Percentiles rank a stretch among this genome's conserved stretches.
Conservation (phyloP, 2,888 invertebrate species). For the Leucozona laternaria region DNA sequence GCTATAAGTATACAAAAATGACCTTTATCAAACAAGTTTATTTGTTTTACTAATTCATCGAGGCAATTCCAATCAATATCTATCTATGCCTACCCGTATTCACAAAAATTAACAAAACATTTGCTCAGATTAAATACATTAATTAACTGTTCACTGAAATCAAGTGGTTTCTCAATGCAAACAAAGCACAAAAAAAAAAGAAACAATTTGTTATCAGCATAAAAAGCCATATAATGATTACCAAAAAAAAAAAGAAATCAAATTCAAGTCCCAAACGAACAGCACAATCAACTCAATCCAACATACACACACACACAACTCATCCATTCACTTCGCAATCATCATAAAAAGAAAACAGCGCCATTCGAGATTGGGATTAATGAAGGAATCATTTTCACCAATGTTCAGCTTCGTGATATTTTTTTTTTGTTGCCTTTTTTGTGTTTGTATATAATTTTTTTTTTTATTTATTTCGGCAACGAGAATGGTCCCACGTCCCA, state of each 20-base stretch:
- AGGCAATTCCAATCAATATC: neutral
- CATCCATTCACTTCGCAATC: constrained; percentile 46
- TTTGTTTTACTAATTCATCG: neutral
- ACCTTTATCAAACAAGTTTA: constrained; percentile 10
- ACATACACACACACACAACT: constrained; percentile 19
- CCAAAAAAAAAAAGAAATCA: constrained; percentile 15
- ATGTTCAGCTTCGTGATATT: constrained; percentile 57
- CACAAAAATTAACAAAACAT: constrained; percentile 20
- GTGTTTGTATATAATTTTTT: constrained; percentile 20
- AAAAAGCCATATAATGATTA: constrained; percentile 35
- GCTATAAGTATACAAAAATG: neutral
- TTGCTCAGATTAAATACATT: constrained; percentile 45
- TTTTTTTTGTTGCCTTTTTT: constrained; percentile 30
- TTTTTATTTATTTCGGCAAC: constrained; percentile 24
- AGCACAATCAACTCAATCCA: constrained; percentile 23
- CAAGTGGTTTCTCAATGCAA: constrained; percentile 58
- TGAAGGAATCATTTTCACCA: constrained; percentile 73
- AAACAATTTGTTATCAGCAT: constrained; percentile 38
- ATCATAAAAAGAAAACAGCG: constrained; percentile 65
- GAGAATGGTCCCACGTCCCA: constrained; percentile 47
- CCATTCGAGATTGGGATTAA: constrained; percentile 68
- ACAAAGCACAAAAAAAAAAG: constrained; percentile 5
- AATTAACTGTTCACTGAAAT: constrained; percentile 41
- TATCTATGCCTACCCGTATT: constrained; percentile 44
- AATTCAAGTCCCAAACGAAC: constrained; percentile 28